Conservation (phyloP, 2,888 invertebrate genomes). For the Xestia c-nigrum region DNA sequence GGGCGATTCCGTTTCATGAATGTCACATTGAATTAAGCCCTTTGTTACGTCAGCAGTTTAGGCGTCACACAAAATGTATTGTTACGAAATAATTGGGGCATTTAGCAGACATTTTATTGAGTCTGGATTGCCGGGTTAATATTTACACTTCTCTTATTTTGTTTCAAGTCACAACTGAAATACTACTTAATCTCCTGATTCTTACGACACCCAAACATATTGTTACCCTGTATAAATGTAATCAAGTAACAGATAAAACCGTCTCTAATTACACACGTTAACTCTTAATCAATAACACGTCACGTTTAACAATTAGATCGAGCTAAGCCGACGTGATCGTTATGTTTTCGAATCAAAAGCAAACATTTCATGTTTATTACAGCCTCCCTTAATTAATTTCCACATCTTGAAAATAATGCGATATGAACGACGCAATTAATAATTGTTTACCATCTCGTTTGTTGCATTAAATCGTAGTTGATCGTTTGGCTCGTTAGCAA, state of each 20-base stretch:
- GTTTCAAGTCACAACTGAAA: neutral
- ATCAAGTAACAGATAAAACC: conserved; percentile 8
- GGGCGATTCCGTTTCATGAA: conserved; percentile 40
- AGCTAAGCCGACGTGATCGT: conserved; percentile 22
- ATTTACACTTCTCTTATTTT: neutral
- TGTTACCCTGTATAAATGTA: neutral
- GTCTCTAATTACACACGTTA: neutral
- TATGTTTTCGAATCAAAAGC: conserved; percentile 46
- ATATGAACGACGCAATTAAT: conserved; percentile 59
- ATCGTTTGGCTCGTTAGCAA: conserved; percentile 69
- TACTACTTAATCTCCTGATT: neutral
- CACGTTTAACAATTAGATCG: conserved; percentile 8
- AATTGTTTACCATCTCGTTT: conserved; percentile 53
- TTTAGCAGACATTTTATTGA: conserved; percentile 1
- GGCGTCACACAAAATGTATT: conserved; percentile 12
- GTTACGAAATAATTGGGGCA: neutral
- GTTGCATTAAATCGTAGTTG: conserved; percentile 65
- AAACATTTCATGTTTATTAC: conserved; percentile 41
- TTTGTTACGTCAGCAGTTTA: conserved; percentile 35
- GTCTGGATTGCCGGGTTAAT: neutral
- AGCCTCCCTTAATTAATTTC: conserved; percentile 58
- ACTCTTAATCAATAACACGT: conserved; percentile 2
- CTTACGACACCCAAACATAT: too few relatives aligned
- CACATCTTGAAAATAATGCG: conserved; percentile 60
- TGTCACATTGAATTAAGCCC: conserved; percentile 44